Base-by-base conservation (phyloP, 2,888 invertebrate genomes). In the Macaria liturata region DNA sequence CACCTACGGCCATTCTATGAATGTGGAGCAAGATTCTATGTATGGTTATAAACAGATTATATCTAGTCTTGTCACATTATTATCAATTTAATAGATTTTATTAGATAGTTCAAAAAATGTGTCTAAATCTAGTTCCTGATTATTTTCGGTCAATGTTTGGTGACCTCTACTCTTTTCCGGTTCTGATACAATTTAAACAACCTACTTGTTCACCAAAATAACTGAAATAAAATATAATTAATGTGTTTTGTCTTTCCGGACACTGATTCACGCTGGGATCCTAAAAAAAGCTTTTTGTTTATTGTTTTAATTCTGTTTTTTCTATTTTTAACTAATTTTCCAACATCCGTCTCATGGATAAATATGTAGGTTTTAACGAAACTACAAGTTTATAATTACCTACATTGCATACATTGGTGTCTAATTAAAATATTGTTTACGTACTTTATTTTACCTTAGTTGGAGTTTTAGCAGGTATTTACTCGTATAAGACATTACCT, bases 61-160 rank as follows among this genome's bases (percentile, higher is more conserved):
- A 62, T 51, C 45, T 48, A 61, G 51, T 52, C 53, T 52, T 45
- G 53, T 54, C 60, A 50, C 53, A 59, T 58, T 50, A 55, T 55
- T 48, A 54, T 47, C 49, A 47, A 49, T 53, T 55, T 46, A 43
- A 62, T 51, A 49, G 54, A 49, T 61, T 64, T 54, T 59, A 40
- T 64, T 55, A 76, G 74, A 74, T 65, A 74, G 72, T 57, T 52
- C 37, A 60, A 63, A 70, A 60, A 72, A 70, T 61, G 65, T 55
- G 63, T 71, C 72, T 62, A 55, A 51, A 54, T 8, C 45, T 61
- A 69, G 72, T 81, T 82, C 78, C 77, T 76, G 70, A 42, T 62
- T 51, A 48, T 66, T 72, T 78, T 70, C 62, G 61, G 65, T 49
- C 34, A 37, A 37, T 37, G 42, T 60, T 66, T 65, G 49, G 54